These are phyloP conservation scores for Metallyticus violacea DNA, from an alignment of 2,888 invertebrate genomes.

Conservation along the genomic window DNA sequence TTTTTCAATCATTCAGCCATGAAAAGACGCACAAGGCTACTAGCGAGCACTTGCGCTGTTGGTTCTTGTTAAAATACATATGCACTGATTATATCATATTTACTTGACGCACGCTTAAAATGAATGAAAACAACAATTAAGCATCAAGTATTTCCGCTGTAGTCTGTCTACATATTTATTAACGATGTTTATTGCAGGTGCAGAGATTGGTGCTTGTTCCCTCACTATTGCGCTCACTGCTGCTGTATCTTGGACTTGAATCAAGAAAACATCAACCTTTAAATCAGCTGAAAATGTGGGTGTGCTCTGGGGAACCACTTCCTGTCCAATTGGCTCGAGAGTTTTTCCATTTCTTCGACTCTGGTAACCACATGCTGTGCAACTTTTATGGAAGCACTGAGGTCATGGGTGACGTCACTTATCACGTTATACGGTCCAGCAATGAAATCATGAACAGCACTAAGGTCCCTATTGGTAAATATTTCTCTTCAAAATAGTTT, in stretches of 20 bases:
- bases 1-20: too few species aligned
- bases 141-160: too few species aligned
- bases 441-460: slow-evolving; percentile 52
- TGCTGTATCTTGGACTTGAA: slow-evolving; percentile 56
- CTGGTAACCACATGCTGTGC: slow-evolving; percentile 63
- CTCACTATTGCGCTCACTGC: slow-evolving; percentile 72
- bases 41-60: too few species aligned
- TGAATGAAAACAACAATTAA: too few species aligned
- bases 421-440: slow-evolving; percentile 60
- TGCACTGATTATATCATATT: too few species aligned
- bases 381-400: slow-evolving; percentile 93
- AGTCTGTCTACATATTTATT: background rate
- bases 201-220: slow-evolving; percentile 82
- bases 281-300: slow-evolving; percentile 67
- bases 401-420: slow-evolving; percentile 88
- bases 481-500: too few species aligned
- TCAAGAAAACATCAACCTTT: slow-evolving; percentile 45
- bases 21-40: too few species aligned
- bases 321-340: slow-evolving; percentile 66
- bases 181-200: slow-evolving; percentile 52
- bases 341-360: slow-evolving; percentile 74
- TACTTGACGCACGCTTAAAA: too few species aligned
- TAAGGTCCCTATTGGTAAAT: slow-evolving; percentile 78
- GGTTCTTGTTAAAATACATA: too few species aligned
- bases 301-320: slow-evolving; percentile 84